phyloP scores from a whole-genome alignment of 2,888 invertebrate species.

The Stomorhina lunata region DNA sequence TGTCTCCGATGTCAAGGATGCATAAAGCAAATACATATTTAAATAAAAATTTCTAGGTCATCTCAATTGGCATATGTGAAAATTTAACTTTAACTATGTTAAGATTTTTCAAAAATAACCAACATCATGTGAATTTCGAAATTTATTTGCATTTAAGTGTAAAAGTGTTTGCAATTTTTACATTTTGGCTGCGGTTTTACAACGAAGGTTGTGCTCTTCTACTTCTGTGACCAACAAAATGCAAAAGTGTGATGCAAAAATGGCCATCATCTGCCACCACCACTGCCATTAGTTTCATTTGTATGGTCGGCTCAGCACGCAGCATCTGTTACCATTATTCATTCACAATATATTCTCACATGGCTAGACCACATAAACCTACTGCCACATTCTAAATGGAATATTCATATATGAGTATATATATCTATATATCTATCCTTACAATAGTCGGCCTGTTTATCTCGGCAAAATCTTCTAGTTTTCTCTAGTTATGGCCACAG shows the following conservation, averaged over 20 bases:
- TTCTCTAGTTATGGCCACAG: slow-evolving; percentile 57
- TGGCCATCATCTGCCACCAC: slow-evolving; percentile 31
- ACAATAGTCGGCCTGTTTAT: slow-evolving; percentile 2
- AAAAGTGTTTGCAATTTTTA: background rate
- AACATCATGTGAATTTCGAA: slow-evolving; percentile 46
- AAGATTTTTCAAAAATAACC: too few relatives aligned
- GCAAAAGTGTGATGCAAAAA: background rate
- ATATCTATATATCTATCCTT: too few relatives aligned
- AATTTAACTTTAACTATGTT: too few relatives aligned
- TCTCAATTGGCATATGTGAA: too few relatives aligned
- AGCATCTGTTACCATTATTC: slow-evolving; percentile 64
- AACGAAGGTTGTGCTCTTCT: slow-evolving; percentile 45
- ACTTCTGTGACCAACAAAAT: background rate
- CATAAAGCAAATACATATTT: too few relatives aligned
- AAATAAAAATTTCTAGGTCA: too few relatives aligned
- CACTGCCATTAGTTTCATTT: slow-evolving; percentile 46
- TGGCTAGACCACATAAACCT: slow-evolving; percentile 62
- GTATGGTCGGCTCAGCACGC: slow-evolving; percentile 56
- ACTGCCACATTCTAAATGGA: slow-evolving; percentile 6
- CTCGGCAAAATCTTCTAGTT: background rate
- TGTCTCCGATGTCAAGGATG: too few relatives aligned
- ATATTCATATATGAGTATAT: too few relatives aligned
- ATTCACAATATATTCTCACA: slow-evolving; percentile 63
- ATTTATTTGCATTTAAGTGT: background rate
- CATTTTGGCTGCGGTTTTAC: slow-evolving; percentile 45